Evolutionary conservation across 2,797 vertebrate species (phyloP).

Genomic region (Myotis pilosus): DNA sequence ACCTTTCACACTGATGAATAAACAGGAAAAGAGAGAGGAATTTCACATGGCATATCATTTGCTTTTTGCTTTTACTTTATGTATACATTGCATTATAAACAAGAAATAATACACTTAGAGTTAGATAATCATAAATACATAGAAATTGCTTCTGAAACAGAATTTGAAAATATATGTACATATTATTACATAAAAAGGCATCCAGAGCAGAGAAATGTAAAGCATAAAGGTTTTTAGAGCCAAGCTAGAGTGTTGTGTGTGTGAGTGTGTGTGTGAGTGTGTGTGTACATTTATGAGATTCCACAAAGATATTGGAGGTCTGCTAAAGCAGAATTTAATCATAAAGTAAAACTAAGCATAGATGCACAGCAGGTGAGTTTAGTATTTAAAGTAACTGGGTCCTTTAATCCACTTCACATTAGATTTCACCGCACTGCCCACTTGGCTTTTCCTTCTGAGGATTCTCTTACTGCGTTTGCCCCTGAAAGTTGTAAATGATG

Average conservation of each 20-base stretch:
- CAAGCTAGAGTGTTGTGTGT: not conserved
- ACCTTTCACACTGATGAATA: not conserved
- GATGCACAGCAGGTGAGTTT: not conserved
- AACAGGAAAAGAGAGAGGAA: not conserved
- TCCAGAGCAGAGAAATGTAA: not conserved
- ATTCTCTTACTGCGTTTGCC: not conserved
- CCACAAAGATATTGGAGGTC: no score
- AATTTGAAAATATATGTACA: not conserved
- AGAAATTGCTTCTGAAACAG: not conserved
- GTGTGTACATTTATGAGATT: fast-evolving
- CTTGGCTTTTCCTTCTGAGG: not conserved
- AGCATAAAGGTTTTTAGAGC: not conserved
- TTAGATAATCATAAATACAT: not conserved
- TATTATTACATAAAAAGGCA: not conserved
- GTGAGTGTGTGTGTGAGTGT: fast-evolving
- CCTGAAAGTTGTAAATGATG: not conserved
- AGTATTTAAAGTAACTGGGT: not conserved
- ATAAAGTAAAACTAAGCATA: not conserved
- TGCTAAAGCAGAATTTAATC: not conserved
- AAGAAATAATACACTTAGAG: not conserved
- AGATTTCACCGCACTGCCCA: not conserved
- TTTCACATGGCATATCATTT: not conserved
- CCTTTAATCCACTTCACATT: not conserved
- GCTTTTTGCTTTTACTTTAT: not conserved
- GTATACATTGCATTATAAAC: not conserved